Base-by-base conservation (phyloP, 2,797 vertebrate genomes). In the Pseudopleuronectes americanus region DNA sequence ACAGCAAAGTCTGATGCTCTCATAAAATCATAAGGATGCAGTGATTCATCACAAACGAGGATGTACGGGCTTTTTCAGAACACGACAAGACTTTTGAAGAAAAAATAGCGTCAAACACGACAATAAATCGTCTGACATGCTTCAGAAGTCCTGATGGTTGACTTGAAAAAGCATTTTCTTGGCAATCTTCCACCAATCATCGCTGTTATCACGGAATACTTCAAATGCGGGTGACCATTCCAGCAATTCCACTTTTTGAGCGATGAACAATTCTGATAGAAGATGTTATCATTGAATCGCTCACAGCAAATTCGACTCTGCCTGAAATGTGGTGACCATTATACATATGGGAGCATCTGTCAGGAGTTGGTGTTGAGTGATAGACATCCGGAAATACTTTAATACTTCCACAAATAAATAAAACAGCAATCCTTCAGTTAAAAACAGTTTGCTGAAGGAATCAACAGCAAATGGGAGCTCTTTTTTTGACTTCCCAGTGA, bases 211-310 rank as follows among this genome's bases (percentile, higher is more conserved):
- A 47, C 38, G 21, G 41, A 14, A 16, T 52, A 21, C n/a, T 28
- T 64, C 51, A 69, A 17, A 38, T 49, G 23, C 14, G 53, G 31
- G 56, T 31, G 22, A 8, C 28, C 14, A 0, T 52, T 52, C 51
- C 43, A 47, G 51, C 58, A 43, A 57, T 26, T 8, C 17, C 55
- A 23, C 10, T 2, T 19, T 57, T 8, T 24, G 36, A 41, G 26
- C 73, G 33, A 68, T 51, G 19, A 73, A 23, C 51, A 68, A 38
- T 64, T 68, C 33, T 59, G 58, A 69, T 62, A 31, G 43, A 26
- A 64, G 59, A 74, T 73, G 38, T 31, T 61, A 71, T 64, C 45
- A 4, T n/a, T 22, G 62, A 17, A 58, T 28, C 55, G 28, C 68
- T 48, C n/a, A 33, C 36, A 59, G 67, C 59, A 66, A 72, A 56